Base-by-base conservation (phyloP, 2,888 invertebrate species). In the Folsomia manolachei region DNA sequence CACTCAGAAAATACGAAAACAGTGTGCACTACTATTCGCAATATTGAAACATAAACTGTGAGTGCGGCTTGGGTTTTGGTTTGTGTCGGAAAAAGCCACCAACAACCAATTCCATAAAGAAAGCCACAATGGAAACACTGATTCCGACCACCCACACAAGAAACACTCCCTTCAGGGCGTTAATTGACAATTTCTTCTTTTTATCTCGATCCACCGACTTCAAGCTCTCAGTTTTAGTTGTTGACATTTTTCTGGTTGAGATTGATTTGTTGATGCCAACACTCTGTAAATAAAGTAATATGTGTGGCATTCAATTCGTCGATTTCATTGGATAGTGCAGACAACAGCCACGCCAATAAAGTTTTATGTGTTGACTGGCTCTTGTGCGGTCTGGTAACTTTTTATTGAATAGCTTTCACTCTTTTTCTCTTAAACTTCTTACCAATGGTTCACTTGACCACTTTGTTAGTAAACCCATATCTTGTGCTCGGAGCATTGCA, bases 391-490 rank as follows among this genome's bases (percentile, higher is more conserved):
- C n/a, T n/a, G n/a, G n/a, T n/a, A n/a, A n/a, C n/a, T n/a, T n/a
- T n/a, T n/a, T n/a, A n/a, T n/a, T n/a, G n/a, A n/a, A n/a, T n/a
- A n/a, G n/a, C n/a, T n/a, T n/a, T n/a, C n/a, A n/a, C n/a, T n/a
- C n/a, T n/a, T n/a, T n/a, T n/a, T n/a, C n/a, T n/a, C n/a, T n/a
- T n/a, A n/a, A n/a, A n/a, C n/a, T 1, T 60, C n/a, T 19, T 64
- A 64, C 64, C 64, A 70, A 70, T 62, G 53, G 73, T 7, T 68
- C 60, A 11, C 25, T 23, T 1, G 19, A 25, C 73, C 73, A 73
- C 63, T 70, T 70, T 1, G n/a, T n/a, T 2, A 70, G n/a, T 14
- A 73, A 39, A 0, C 73, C 73, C 19, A 25, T 25, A 23, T 63
- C 68, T 11, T 62, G 26, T 2, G 61, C 64, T 21, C 70, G 61